Evolutionary conservation across 2,888 invertebrate species (phyloP).

Genomic region (Cyrtodaria siliqua): DNA sequence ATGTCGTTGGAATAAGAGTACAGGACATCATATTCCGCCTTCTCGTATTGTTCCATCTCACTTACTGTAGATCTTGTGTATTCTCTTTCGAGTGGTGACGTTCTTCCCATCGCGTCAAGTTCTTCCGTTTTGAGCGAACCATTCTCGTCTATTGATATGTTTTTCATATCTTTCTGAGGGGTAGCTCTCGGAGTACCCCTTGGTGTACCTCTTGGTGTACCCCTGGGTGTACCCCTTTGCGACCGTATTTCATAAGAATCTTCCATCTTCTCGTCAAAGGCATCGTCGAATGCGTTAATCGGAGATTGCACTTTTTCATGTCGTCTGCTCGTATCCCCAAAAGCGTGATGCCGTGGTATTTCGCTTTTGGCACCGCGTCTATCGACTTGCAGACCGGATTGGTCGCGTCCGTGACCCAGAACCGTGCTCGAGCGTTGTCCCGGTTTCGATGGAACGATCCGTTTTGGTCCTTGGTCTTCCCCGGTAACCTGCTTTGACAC

Average conservation of each 20-base stretch:
- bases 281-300: slow-evolving; percentile 30
- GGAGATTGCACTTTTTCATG: slow-evolving; percentile 27
- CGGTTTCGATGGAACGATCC: slow-evolving; percentile 19
- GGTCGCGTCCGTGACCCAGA: slow-evolving; percentile 36
- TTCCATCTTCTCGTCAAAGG: slow-evolving; percentile 45
- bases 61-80: slow-evolving; percentile 47
- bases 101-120: slow-evolving; percentile 39
- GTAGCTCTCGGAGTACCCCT: too few species aligned
- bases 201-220: slow-evolving; percentile 25
- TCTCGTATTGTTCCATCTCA: slow-evolving; percentile 31
- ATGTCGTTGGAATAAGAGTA: slow-evolving; percentile 62
- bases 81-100: slow-evolving; percentile 48
- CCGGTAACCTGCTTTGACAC: slow-evolving; percentile 5
- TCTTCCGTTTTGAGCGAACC: slow-evolving; percentile 57
- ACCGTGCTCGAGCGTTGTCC: slow-evolving; percentile 58
- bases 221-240: slow-evolving; percentile 26
- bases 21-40: slow-evolving; percentile 55
- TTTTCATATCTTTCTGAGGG: slow-evolving; percentile 38
- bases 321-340: slow-evolving; percentile 9
- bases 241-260: slow-evolving; percentile 29
- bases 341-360: slow-evolving; percentile 19
- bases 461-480: slow-evolving; percentile 58
- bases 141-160: slow-evolving; percentile 37
- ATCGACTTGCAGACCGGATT: slow-evolving; percentile 4
- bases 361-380: slow-evolving; percentile 36